phyloP scores from a whole-genome alignment of 1,140 invertebrate species.

The Gerris buenoi region DNA sequence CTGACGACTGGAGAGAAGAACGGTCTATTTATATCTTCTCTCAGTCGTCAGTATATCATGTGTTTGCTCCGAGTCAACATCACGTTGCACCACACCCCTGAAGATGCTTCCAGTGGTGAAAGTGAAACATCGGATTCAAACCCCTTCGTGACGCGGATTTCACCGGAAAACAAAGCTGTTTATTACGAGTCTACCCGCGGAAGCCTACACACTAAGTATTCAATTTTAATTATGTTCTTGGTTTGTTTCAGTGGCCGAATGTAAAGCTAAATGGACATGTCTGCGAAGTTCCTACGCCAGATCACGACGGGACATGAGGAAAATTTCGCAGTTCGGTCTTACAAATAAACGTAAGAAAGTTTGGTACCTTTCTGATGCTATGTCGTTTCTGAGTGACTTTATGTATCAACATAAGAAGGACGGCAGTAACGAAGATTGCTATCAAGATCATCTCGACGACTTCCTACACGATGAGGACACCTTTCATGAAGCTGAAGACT shows the following conservation, averaged over 20 bases:
- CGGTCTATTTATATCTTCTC: too few relatives aligned
- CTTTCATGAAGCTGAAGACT: neutral
- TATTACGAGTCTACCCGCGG: too few relatives aligned
- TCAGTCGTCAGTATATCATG: too few relatives aligned
- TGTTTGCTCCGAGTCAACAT: too few relatives aligned
- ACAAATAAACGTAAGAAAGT: neutral
- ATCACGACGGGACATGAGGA: neutral
- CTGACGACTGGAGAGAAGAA: too few relatives aligned
- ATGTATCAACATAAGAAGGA: conserved; percentile 2
- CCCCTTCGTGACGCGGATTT: too few relatives aligned
- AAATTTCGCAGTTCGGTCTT: neutral
- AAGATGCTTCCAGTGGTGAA: too few relatives aligned
- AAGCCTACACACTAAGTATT: too few relatives aligned
- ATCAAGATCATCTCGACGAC: neutral
- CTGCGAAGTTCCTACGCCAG: conserved; percentile 3
- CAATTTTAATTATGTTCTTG: too few relatives aligned
- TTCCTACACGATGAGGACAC: neutral
- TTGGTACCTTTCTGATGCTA: neutral
- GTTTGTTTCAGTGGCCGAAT: neutral
- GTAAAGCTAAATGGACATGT: conserved; percentile 3
- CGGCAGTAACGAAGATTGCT: neutral
- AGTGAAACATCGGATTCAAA: too few relatives aligned
- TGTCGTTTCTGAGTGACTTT: neutral
- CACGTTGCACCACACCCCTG: too few relatives aligned
- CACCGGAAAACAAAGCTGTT: too few relatives aligned